Evolutionary conservation across 2,797 vertebrate genomes (phyloP), one percentile per base, ranked within the genome.

Genomic region (Ctenosaura bakeri): DNA sequence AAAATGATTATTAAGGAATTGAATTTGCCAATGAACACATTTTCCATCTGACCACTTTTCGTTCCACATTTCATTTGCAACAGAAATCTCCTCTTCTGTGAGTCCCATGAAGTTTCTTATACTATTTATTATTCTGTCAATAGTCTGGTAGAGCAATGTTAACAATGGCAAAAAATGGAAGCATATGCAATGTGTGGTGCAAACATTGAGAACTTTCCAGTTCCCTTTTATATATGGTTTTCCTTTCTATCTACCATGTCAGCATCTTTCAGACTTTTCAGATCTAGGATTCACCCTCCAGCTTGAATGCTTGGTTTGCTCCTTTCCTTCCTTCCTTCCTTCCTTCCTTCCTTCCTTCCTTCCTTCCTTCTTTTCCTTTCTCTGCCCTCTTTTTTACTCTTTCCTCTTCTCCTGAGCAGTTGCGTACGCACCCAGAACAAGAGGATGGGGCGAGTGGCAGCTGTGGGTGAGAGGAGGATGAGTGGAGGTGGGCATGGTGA

Each of bases 1-100:
- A 94, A 95, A 92, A 0, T 4, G 7, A 94, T 95, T 94, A 91
- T 84, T 92, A 92, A 80, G 52, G 90, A 93, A 46, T n/a, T 12
- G 24, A 54, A 83, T 92, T 93, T 93, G 56, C 76, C 38, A 91
- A 90, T 1, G 56, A 91, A 77, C 0, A 14, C 22, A 69, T 81
- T 93, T 92, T 87, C 87, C 32, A 46, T 92, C 93, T 90, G 74
- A 90, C 8, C 9, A 73, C 16, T 92, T 88, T 84, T 93, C 69
- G 73, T 89, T 88, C 42, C 71, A 93, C 66, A 76, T 87, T 89
- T 73, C 86, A 73, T 83, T 74, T 84, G 86, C 91, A 93, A 86
- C 92, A 89, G 86, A 86, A 93, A 94, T 80, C 88, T 89, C 32
- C 2, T 92, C 1, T 24, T 91, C 54, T 54, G 7, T 86, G 56